A percentile compares a stretch with the other conserved stretches of the same genome.
Evolutionary conservation across 2,888 invertebrate genomes (phyloP).

Genomic region (Andrena fulva): DNA sequence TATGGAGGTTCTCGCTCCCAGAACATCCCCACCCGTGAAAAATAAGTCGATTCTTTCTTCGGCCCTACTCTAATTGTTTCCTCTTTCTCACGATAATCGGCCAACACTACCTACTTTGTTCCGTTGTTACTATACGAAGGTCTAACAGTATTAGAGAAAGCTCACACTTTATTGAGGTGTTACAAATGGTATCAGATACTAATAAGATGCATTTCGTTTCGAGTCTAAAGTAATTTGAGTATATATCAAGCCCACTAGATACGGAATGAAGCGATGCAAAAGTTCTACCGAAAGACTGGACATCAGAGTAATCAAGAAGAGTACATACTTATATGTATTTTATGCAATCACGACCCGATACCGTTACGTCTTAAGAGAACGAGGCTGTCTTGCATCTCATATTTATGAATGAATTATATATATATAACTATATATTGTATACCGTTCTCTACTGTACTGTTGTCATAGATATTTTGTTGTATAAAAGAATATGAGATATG

Average conservation of each 20-base stretch:
- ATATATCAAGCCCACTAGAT: constrained; percentile 43
- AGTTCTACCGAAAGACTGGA: constrained; percentile 75
- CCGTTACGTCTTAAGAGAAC: constrained; percentile 73
- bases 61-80: constrained; percentile 42
- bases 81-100: constrained; percentile 29
- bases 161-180: constrained; percentile 44
- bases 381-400: constrained; percentile 77
- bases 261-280: constrained; percentile 48
- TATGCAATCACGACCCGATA: constrained; percentile 76
- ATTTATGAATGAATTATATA: constrained; percentile 77
- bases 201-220: constrained; percentile 34
- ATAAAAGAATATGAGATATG: constrained; percentile 77
- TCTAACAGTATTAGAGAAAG: constrained; percentile 56
- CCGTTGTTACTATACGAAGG: constrained; percentile 43
- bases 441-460: constrained; percentile 82
- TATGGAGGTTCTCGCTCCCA: neutral
- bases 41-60: constrained; percentile 6
- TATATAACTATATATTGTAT: constrained; percentile 79
- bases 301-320: constrained; percentile 74
- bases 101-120: constrained; percentile 27
- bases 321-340: constrained; percentile 76
- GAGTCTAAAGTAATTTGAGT: constrained; percentile 32
- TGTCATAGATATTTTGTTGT: constrained; percentile 84
- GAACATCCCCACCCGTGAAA: neutral
- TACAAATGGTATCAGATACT: constrained; percentile 32